Evolutionary conservation across 2,113 vertebrate species (phyloP), one percentile per base, ranked within the genome.

Genomic region (Nannospalax galili): DNA sequence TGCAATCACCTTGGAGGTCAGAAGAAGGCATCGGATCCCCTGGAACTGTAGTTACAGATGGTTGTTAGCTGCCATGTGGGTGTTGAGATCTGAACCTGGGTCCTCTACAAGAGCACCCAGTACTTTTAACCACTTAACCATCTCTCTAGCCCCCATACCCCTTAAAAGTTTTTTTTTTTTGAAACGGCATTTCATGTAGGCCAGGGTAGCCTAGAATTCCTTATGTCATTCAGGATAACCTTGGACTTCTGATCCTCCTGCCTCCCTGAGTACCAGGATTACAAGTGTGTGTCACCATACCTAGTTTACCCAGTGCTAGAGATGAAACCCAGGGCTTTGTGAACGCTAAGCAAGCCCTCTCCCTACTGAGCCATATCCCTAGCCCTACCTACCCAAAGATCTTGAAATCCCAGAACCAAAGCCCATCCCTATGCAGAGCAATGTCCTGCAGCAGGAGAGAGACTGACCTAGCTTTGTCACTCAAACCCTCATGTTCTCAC

Each of bases 401-500:
- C 78, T 40, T 81, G 56, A 91, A 58, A 73, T 22, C 52, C 48
- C 3, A 48, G 40, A 30, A 16, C 74, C 82, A 35, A 42, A 19
- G 30, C 78, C 78, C 32, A 2, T 26, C 37, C 56, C 16, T 3
- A 35, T 26, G 26, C 69, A 14, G 8, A 42, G 56, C 84, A 88
- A 17, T 0, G 0, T 10, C 12, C 5, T 26, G 30, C 60, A 70
- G 42, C 48, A 7, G 26, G 26, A 40, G 72, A 60, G 60, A 58
- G 35, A 40, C 10, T 6, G 0, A 6, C 16, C 4, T 3, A 12
- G 26, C 24, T 69, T 24, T 40, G 67, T 35, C 37, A 12, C 19
- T 35, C 0, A 12, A n/a, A 30, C 7, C 30, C 77, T 24, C 20
- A 0, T 0, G 0, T 56, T 45, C 48, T 35, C 16, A 0, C 8